These are phyloP conservation scores for Sinopyrophorus schimmeli DNA, from an alignment of 2,888 invertebrate species.

Conservation along the genomic window DNA sequence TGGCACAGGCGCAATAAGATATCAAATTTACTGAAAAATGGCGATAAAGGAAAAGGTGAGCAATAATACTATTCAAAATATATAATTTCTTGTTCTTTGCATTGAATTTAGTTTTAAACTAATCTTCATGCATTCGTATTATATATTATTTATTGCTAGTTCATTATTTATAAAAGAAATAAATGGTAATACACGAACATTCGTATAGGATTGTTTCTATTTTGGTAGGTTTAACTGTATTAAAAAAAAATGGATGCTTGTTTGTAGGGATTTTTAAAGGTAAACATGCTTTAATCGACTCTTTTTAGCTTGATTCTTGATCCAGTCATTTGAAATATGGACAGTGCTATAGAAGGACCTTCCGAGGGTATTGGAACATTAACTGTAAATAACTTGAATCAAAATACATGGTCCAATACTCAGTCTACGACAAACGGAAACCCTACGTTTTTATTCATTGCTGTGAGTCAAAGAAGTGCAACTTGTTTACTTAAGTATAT, in stretches of 20 bases:
- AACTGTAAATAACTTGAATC: slow-evolving; percentile 41
- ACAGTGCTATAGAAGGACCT: slow-evolving; percentile 43
- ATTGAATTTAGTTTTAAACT: too few species aligned
- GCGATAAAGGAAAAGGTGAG: slow-evolving; percentile 4
- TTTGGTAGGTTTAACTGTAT: slow-evolving; percentile 4
- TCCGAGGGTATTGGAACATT: slow-evolving; percentile 41
- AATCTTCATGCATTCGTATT: too few species aligned
- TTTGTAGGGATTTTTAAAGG: background rate
- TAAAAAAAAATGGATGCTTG: slow-evolving; percentile 2
- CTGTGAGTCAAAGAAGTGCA: slow-evolving; percentile 51
- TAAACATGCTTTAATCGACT: background rate
- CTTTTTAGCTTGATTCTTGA: background rate
- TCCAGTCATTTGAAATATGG: slow-evolving; percentile 40
- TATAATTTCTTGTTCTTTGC: too few species aligned
- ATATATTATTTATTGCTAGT: too few species aligned
- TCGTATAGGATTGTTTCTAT: background rate
- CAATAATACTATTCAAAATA: too few species aligned
- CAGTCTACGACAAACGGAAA: slow-evolving; percentile 28
- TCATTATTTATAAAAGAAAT: too few species aligned
- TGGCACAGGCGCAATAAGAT: slow-evolving; percentile 1
- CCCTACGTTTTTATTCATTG: slow-evolving; percentile 49
- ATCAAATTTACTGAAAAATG: slow-evolving; percentile 2
- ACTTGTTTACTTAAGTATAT: too few species aligned
- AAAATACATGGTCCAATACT: slow-evolving; percentile 39
- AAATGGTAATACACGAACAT: too few species aligned